Conservation (phyloP, 2,797 vertebrate species). For the Enoplosus armatus region DNA sequence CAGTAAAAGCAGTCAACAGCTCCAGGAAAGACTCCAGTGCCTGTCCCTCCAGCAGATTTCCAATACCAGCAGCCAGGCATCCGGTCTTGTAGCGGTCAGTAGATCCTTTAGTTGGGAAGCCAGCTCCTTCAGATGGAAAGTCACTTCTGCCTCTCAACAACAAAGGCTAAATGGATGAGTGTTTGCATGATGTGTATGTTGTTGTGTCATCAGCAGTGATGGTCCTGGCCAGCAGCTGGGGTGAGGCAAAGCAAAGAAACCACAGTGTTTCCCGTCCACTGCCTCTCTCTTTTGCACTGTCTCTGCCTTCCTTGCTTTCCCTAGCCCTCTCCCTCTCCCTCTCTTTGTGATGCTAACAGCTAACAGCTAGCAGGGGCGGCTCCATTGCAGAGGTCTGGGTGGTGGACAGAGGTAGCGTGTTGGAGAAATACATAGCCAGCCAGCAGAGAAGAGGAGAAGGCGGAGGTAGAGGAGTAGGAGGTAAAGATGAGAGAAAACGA, state of each 20-base stretch:
- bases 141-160: conserved; percentile 51
- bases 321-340: conserved; percentile 18
- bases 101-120: conserved; percentile 55
- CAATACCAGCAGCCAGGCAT: conserved; percentile 56
- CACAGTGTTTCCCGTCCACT: conserved; percentile 41
- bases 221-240: conserved; percentile 44
- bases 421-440: conserved; percentile 75
- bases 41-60: conserved; percentile 43
- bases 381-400: conserved; percentile 73
- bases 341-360: conserved; percentile 77
- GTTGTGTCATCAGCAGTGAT: conserved; percentile 45
- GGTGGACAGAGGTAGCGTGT: conserved; percentile 72
- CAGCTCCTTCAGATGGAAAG: conserved; percentile 51
- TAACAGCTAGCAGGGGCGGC: conserved; percentile 72
- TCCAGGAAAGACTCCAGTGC: conserved; percentile 36
- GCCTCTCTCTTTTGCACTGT: conserved; percentile 25
- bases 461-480: conserved; percentile 58
- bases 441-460: conserved; percentile 47
- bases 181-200: conserved; percentile 42
- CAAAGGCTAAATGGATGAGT: conserved; percentile 38
- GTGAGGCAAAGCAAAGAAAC: conserved; percentile 56
- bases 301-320: conserved; percentile 26
- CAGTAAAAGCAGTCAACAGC: conserved; percentile 31
- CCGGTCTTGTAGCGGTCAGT: conserved; percentile 46
- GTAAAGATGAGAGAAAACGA: conserved; percentile 62